Percentiles rank a stretch among this genome's conserved stretches.
Evolutionary conservation across 2,888 invertebrate genomes (phyloP).

Genomic region (Stictocephala bisonia): DNA sequence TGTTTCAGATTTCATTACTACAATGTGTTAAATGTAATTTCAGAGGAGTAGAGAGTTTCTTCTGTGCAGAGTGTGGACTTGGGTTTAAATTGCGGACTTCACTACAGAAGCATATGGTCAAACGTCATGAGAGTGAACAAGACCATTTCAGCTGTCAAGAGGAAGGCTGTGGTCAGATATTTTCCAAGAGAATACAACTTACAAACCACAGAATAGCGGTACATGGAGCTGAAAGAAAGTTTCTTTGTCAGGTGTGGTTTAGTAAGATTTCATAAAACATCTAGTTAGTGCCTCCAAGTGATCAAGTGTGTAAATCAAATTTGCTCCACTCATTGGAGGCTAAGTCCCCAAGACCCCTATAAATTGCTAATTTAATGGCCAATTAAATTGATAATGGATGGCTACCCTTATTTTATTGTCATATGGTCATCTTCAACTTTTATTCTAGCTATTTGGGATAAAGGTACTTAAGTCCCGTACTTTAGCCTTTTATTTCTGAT

Average conservation of each 20-base stretch:
- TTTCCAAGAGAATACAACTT: slow-evolving; percentile 37
- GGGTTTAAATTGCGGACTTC: slow-evolving; percentile 44
- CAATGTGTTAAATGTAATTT: too few species aligned
- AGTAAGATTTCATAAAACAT: not conserved
- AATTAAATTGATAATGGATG: too few species aligned
- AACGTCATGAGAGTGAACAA: slow-evolving; percentile 39
- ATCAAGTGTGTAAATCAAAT: slow-evolving; percentile 8
- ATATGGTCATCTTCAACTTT: too few species aligned
- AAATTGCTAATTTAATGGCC: too few species aligned
- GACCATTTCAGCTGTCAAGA: slow-evolving; percentile 34
- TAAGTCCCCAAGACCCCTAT: too few species aligned
- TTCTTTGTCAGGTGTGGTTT: slow-evolving; percentile 45
- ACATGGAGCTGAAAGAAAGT: slow-evolving; percentile 37
- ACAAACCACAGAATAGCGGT: slow-evolving; percentile 39
- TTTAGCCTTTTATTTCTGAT: too few species aligned
- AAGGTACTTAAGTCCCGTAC: too few species aligned
- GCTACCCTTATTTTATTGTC: too few species aligned
- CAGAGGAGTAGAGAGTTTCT: slow-evolving; percentile 47
- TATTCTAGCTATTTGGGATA: too few species aligned
- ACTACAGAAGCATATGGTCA: slow-evolving; percentile 43
- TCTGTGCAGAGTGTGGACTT: slow-evolving; percentile 42
- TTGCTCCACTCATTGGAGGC: too few species aligned
- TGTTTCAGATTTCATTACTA: too few species aligned
- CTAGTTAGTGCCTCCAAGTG: not conserved
- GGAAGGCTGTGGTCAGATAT: slow-evolving; percentile 17